A percentile compares a stretch with the other conserved stretches of the same genome.
These are phyloP conservation scores for Stercorarius parasiticus DNA, from an alignment of 2,113 vertebrate species.

Conservation along the genomic window DNA sequence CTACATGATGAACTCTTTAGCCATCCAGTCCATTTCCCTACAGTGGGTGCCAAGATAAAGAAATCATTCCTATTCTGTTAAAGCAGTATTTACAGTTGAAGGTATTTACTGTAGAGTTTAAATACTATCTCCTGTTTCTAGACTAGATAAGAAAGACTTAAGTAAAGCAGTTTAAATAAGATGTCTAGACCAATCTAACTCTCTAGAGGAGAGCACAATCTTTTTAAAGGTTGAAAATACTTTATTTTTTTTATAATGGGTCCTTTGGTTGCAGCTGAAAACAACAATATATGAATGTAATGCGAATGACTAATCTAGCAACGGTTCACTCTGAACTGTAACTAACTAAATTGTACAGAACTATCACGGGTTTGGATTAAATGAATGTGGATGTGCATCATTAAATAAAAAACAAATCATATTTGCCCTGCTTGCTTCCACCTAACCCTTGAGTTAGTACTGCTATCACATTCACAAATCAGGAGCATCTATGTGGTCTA, in stretches of 20 bases:
- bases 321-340: background rate
- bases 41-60: background rate
- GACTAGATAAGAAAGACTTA: background rate
- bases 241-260: background rate
- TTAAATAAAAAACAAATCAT: background rate
- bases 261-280: background rate
- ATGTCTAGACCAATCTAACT: background rate
- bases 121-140: background rate
- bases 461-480: background rate
- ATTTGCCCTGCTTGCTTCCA: background rate
- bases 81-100: background rate
- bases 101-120: background rate
- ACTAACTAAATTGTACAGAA: background rate
- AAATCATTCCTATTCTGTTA: background rate
- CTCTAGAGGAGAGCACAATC: background rate
- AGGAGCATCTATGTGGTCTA: background rate
- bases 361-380: background rate
- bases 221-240: background rate
- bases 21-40: background rate
- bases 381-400: background rate
- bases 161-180: background rate
- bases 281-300: background rate
- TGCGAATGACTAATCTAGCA: accelerated
- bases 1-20: background rate
- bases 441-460: background rate